Conservation (phyloP, 2,113 vertebrate genomes). For the Sander lucioperca region DNA sequence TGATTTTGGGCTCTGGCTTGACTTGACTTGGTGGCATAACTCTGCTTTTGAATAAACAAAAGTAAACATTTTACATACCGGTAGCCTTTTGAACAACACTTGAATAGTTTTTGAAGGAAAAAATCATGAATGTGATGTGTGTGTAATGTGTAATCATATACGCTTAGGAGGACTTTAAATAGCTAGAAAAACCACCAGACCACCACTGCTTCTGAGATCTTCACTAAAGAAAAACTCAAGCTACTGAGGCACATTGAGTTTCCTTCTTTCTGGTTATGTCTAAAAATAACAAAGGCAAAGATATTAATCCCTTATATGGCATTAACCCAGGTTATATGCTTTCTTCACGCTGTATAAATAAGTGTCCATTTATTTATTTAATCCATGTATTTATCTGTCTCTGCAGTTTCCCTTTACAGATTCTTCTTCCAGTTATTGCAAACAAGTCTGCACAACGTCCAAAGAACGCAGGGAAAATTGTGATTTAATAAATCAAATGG, state of each 20-base stretch:
- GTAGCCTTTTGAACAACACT: not conserved
- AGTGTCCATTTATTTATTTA: not conserved
- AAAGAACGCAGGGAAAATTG: not conserved
- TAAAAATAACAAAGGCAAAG: slow-evolving; percentile 11
- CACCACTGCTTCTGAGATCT: not conserved
- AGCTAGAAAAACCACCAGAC: not conserved
- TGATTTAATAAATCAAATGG: slow-evolving; percentile 13
- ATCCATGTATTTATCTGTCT: slow-evolving; percentile 6
- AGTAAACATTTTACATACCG: not conserved
- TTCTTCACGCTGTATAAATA: not conserved
- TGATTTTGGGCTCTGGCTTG: not conserved
- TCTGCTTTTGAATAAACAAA: too few species aligned
- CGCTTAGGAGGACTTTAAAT: not conserved
- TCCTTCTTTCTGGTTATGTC: slow-evolving; percentile 11
- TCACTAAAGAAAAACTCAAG: slow-evolving; percentile 14
- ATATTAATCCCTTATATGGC: not conserved
- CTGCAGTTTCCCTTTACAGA: not conserved
- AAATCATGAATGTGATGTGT: not conserved
- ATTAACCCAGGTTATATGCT: not conserved
- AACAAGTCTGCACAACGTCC: not conserved
- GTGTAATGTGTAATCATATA: too few species aligned
- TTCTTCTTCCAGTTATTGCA: not conserved
- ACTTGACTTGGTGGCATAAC: not conserved
- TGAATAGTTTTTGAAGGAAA: not conserved
- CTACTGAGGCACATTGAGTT: not conserved